Conservation (phyloP, 2,888 invertebrate genomes). For the Pollenia griseotomentosa region DNA sequence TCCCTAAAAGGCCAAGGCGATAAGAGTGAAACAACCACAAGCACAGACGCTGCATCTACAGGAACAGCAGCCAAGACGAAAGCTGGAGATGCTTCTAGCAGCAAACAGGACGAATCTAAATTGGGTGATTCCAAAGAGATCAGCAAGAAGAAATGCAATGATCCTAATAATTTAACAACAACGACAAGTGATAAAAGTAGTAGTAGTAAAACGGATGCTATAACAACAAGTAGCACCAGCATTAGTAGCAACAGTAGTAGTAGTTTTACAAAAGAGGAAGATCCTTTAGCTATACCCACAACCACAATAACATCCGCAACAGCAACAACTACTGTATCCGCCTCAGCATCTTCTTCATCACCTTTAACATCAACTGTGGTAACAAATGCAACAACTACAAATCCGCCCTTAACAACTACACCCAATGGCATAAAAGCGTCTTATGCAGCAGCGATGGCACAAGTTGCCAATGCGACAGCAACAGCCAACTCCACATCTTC, state of each 20-base stretch:
- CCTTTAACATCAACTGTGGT: slow-evolving; percentile 49
- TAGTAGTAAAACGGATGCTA: slow-evolving; percentile 54
- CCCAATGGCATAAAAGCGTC: slow-evolving; percentile 75
- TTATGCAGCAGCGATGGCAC: slow-evolving; percentile 74
- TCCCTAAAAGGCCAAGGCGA: slow-evolving; percentile 66
- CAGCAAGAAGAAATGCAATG: slow-evolving; percentile 61
- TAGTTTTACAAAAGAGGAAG: slow-evolving; percentile 71
- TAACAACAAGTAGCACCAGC: slow-evolving; percentile 38
- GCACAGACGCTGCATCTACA: slow-evolving; percentile 74
- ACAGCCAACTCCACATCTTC: slow-evolving; percentile 16
- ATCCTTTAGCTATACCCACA: slow-evolving; percentile 71
- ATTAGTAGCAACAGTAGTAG: slow-evolving; percentile 34
- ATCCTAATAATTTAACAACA: slow-evolving; percentile 67
- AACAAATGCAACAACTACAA: slow-evolving; percentile 62
- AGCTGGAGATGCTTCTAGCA: slow-evolving; percentile 62
- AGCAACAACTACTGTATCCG: slow-evolving; percentile 45
- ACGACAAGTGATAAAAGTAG: slow-evolving; percentile 65
- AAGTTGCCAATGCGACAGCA: slow-evolving; percentile 70
- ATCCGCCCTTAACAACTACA: slow-evolving; percentile 74
- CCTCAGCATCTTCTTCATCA: slow-evolving; percentile 37
- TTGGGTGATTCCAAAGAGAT: slow-evolving; percentile 56
- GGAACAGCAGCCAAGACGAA: slow-evolving; percentile 76
- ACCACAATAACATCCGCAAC: slow-evolving; percentile 60
- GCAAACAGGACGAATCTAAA: slow-evolving; percentile 71
- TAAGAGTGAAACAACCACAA: slow-evolving; percentile 73